Conservation (phyloP, 2,888 invertebrate species). For the Eugnorisma glareosa region DNA sequence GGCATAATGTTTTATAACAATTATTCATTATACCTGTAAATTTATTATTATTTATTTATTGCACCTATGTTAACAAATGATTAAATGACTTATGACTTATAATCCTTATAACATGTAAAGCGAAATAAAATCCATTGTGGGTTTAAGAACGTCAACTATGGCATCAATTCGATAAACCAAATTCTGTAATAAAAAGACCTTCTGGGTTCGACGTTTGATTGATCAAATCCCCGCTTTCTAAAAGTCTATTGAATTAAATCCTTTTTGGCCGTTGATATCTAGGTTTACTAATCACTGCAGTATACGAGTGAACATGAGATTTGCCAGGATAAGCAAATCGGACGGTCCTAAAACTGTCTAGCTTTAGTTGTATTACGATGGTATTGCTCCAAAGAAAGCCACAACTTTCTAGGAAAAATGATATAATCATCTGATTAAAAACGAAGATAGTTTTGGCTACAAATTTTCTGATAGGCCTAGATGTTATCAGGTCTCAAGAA, state of each 20-base stretch:
- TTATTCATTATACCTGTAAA: too few species aligned
- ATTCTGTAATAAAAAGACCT: neutral
- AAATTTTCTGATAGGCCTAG: neutral
- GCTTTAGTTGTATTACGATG: neutral
- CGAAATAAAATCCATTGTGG: conserved; percentile 4
- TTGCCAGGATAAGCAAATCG: neutral
- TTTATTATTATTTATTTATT: too few species aligned
- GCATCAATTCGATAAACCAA: neutral
- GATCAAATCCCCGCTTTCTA: neutral
- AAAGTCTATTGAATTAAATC: neutral
- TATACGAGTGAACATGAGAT: neutral
- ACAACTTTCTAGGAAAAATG: neutral
- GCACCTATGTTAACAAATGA: too few species aligned
- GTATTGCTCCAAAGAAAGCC: neutral
- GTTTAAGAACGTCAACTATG: neutral
- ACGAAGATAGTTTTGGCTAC: neutral
- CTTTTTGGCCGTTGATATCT: neutral
- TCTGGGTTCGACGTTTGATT: neutral
- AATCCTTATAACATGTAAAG: too few species aligned
- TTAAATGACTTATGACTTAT: too few species aligned
- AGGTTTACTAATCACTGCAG: neutral
- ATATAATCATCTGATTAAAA: neutral
- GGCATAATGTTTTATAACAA: too few species aligned
- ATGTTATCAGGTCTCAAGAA: neutral
- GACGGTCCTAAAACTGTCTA: too few species aligned